A percentile compares a stretch with the other conserved stretches of the same genome.
Conservation (phyloP, 2,113 vertebrate species). For the Podarcis cretensis region DNA sequence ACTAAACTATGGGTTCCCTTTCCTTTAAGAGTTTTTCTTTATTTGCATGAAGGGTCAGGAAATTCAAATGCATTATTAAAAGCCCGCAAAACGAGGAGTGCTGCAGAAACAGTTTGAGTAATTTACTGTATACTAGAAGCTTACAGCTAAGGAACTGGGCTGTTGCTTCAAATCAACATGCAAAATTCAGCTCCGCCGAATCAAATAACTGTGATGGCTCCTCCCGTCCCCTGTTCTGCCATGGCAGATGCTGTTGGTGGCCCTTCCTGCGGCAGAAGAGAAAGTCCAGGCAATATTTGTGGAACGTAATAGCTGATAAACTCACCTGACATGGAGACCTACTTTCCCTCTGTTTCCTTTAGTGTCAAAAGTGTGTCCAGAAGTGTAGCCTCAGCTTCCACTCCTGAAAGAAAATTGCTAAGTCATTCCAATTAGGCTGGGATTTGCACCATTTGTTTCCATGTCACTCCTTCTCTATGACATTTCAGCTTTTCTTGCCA, state of each 20-base stretch:
- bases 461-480: background rate
- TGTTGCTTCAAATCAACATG: background rate
- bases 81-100: constrained; percentile 1
- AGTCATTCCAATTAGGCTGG: background rate
- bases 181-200: background rate
- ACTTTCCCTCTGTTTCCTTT: background rate
- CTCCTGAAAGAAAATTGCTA: background rate
- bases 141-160: background rate
- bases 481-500: background rate
- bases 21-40: constrained; percentile 45
- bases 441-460: background rate
- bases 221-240: too few species aligned
- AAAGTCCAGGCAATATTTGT: background rate
- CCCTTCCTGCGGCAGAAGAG: background rate
- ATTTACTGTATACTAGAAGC: constrained; percentile 12
- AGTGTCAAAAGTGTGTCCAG: background rate
- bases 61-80: background rate
- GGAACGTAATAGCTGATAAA: background rate
- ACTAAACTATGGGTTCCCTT: constrained; percentile 59
- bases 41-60: constrained; percentile 34
- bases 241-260: background rate
- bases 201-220: background rate
- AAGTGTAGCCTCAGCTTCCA: background rate
- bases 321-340: too few species aligned
- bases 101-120: background rate